These are phyloP conservation scores for Oreohelix idahoensis DNA, from an alignment of 1,140 invertebrate species.

Conservation along the genomic window DNA sequence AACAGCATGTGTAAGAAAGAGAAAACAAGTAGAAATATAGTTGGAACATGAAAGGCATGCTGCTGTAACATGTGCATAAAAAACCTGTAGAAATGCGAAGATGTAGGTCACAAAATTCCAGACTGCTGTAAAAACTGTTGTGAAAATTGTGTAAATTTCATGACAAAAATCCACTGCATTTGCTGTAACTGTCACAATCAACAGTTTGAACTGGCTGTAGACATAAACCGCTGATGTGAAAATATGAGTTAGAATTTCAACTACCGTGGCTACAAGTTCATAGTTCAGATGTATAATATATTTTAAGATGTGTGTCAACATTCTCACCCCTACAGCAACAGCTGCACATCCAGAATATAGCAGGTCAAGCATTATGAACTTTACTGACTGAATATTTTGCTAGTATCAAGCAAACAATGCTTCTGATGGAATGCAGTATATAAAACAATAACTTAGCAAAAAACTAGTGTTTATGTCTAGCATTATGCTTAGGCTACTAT, in stretches of 20 bases:
- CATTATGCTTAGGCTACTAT: no score
- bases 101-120: background rate
- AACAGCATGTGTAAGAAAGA: background rate
- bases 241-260: background rate
- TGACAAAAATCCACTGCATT: background rate
- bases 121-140: background rate
- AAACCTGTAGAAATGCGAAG: background rate
- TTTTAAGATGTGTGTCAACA: background rate
- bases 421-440: no score
- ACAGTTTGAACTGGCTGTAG: background rate
- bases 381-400: background rate
- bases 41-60: background rate
- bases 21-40: conserved; percentile 1
- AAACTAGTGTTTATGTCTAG: no score
- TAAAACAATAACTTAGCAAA: no score
- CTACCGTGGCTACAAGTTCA: conserved; percentile 24
- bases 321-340: background rate
- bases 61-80: background rate
- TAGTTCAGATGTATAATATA: conserved; percentile 28
- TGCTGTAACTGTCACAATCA: background rate
- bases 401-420: no score
- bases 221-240: background rate
- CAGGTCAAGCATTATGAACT: conserved; percentile 6
- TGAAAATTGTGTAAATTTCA: background rate
- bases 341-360: background rate